Base-by-base conservation (phyloP, 2,797 vertebrate genomes). In the Notolabrus celidotus region DNA sequence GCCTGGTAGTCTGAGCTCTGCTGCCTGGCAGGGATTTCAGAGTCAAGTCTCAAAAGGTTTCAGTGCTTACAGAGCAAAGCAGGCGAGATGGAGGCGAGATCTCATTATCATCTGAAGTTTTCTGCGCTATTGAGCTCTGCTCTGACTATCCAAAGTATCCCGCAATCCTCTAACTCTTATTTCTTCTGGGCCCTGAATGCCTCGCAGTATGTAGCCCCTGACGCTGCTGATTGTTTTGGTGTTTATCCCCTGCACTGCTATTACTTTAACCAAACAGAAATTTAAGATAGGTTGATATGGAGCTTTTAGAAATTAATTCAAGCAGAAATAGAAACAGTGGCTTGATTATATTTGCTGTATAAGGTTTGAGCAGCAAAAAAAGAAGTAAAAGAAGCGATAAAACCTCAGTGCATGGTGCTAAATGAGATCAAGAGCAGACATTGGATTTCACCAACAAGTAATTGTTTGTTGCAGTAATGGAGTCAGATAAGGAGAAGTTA, bases 1-100 rank as follows among this genome's bases (percentile, higher is more conserved):
- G 41, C 20, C 43, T 56, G 11, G 67, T 62, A 60, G 59, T 50
- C 17, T 17, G 72, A 69, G 71, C 46, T 41, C 59, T 34, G 56
- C 11, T 76, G 69, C 33, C 67, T 71, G 67, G 42, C 17, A 29
- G 70, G 51, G 29, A 58, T 61, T 42, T 65, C 22, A 33, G 39
- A 50, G 5, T 25, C 16, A 6, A 20, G 63, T 79, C 74, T 82
- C 85, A 29, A 25, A 78, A 71, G 82, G 64, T 76, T 67, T 76
- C 27, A 4, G 10, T 34, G 68, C 76, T 82, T 69, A 34, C 70
- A 29, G 75, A 67, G 53, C 42, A 51, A 67, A 78, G 69, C 74
- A 46, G 66, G 54, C 16, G 22, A 56, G 46, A 71, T 58, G 70
- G 42, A 56, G 61, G 52, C 16, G 7, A 67, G 61, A 71, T 79